Percentiles rank a stretch among this genome's conserved stretches.
These are phyloP conservation scores for Orthosia gracilis DNA, from an alignment of 2,888 invertebrate species.

Conservation along the genomic window DNA sequence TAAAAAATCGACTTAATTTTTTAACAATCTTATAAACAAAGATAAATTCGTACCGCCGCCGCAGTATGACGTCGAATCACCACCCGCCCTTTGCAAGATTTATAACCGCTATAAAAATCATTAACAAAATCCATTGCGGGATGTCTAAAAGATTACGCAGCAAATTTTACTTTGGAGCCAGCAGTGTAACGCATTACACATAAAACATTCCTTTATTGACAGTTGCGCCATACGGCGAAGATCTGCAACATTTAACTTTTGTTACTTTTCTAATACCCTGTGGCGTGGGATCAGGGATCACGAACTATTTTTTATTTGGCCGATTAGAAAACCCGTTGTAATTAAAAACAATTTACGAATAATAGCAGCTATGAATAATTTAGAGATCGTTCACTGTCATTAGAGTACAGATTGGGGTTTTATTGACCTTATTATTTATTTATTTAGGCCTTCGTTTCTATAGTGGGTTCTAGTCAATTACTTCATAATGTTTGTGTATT, in stretches of 20 bases:
- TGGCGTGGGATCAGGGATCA: conserved; percentile 76
- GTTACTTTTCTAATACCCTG: conserved; percentile 81
- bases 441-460: conserved; percentile 71
- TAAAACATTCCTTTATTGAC: conserved; percentile 75
- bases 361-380: conserved; percentile 73
- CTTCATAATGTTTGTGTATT: conserved; percentile 63
- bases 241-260: conserved; percentile 82
- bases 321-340: conserved; percentile 70
- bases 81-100: conserved; percentile 82
- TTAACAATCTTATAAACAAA: conserved; percentile 86
- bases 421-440: conserved; percentile 76
- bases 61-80: conserved; percentile 86
- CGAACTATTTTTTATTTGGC: conserved; percentile 73
- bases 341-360: conserved; percentile 76
- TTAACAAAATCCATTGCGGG: conserved; percentile 72
- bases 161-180: conserved; percentile 55
- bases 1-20: conserved; percentile 80
- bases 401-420: conserved; percentile 73
- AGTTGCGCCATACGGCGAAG: conserved; percentile 77
- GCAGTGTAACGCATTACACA: conserved; percentile 74
- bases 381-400: conserved; percentile 76
- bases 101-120: conserved; percentile 74
- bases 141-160: conserved; percentile 30
- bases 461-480: conserved; percentile 66
- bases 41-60: conserved; percentile 83